Evolutionary conservation across 2,113 vertebrate genomes (phyloP).

Genomic region (Thermophis baileyi): DNA sequence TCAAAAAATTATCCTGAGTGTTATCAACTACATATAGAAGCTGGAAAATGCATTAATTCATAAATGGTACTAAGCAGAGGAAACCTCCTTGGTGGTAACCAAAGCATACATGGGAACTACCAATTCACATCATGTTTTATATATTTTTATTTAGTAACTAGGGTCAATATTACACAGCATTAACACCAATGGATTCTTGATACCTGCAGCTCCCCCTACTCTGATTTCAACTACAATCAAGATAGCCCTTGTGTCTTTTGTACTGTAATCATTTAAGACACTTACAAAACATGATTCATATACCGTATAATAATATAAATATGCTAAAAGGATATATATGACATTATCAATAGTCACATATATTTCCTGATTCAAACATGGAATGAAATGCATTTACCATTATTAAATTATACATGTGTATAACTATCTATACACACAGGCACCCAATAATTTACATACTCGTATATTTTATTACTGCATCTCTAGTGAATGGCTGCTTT

Average conservation of each 20-base stretch:
- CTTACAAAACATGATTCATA: background rate
- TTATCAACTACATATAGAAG: background rate
- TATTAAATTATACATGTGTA: background rate
- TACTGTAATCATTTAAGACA: background rate
- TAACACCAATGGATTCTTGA: background rate
- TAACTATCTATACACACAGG: background rate
- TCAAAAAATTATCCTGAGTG: background rate
- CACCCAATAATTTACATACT: background rate
- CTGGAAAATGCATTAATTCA: background rate
- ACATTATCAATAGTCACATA: background rate
- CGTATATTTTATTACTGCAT: background rate
- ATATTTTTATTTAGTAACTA: background rate
- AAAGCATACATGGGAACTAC: background rate
- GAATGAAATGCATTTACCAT: background rate
- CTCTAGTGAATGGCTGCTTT: background rate
- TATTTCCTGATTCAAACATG: constrained; percentile 1
- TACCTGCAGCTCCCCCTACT: background rate
- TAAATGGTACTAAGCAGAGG: background rate
- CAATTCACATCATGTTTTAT: background rate
- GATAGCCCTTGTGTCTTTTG: background rate
- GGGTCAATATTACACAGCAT: background rate
- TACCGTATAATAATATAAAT: background rate
- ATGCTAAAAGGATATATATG: background rate
- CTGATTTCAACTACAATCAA: background rate
- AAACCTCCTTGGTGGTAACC: background rate